These are phyloP conservation scores for Australoheros facetus DNA, from an alignment of 2,797 vertebrate species.

Conservation along the genomic window DNA sequence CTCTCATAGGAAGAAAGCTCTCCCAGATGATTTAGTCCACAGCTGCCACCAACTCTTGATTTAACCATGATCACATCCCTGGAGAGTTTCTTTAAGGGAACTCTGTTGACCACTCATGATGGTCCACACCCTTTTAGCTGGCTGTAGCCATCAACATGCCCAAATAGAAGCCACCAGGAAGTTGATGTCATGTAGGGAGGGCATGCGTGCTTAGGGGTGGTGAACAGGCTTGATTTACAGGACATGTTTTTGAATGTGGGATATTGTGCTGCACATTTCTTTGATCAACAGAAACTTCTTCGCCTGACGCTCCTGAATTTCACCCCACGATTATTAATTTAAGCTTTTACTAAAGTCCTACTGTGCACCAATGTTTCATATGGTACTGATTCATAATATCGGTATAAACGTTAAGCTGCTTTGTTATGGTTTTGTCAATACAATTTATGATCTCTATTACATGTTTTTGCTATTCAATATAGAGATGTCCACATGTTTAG, in stretches of 20 bases:
- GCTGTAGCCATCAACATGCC: conserved; percentile 43
- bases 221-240: not conserved
- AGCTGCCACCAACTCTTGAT: conserved; percentile 32
- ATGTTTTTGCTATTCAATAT: not conserved
- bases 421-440: not conserved
- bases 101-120: conserved; percentile 62
- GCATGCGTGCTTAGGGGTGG: conserved; percentile 26
- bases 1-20: conserved; percentile 20
- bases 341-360: not conserved
- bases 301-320: not conserved
- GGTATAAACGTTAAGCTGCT: not conserved
- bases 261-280: not conserved
- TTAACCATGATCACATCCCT: conserved; percentile 64
- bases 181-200: conserved; percentile 68
- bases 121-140: conserved; percentile 70
- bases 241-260: conserved; percentile 25
- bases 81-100: conserved; percentile 50
- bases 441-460: not conserved
- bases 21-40: conserved; percentile 26
- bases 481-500: not conserved
- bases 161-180: conserved; percentile 65
- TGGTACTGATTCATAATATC: not conserved
- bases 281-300: not conserved
- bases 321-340: not conserved
- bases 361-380: not conserved